Base-by-base conservation (phyloP, 2,888 invertebrate genomes). In the Barypeithes pellucidus region DNA sequence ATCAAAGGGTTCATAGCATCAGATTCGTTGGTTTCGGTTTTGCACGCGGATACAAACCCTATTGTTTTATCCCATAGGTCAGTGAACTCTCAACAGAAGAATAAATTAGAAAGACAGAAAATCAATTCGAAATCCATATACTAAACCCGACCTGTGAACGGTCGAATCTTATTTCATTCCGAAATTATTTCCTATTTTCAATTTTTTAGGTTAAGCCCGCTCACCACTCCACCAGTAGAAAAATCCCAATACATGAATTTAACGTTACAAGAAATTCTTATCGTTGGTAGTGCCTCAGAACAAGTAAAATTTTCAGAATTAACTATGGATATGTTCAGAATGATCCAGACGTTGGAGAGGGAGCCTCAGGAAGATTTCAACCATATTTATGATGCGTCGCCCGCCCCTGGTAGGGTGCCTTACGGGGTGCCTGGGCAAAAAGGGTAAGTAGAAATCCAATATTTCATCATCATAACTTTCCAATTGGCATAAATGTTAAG, bases 301-400 rank as follows among this genome's bases (percentile, higher is more conserved):
- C 98, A 98, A 89, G 95, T 97, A 36, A 97, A 97, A 87, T 98
- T 97, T 87, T 97, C 96, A 79, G 98, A 98, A 86, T 88, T 98
- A 79, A 98, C 98, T 12, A 93, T 98, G 90, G 98, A 98, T 87
- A 98, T 98, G 98, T 98, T 95, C 87, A 90, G 98, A 80, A 97
- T 98, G 93, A 89, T 98, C 73, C 98, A 98, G 87, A 96, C 96
- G 0, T 87, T 98, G 74, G 98, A 98, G 85, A 88, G 96, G 77
- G 97, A 98, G 84, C 95, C 96, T 11, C 93, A 94, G 79, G 95
- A 95, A 80, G 94, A 94, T 77, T 89, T 91, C 61, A 93, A 92
- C 81, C 92, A 93, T 85, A 87, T 90, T 76, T 90, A 92, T 83
- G 92, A 93, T 84, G 89, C 91, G 18, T 92, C 93, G 18, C 92